Percentiles rank a stretch among this genome's conserved stretches.
Evolutionary conservation across 2,888 invertebrate genomes (phyloP).

Genomic region (Mesochorus sp.): DNA sequence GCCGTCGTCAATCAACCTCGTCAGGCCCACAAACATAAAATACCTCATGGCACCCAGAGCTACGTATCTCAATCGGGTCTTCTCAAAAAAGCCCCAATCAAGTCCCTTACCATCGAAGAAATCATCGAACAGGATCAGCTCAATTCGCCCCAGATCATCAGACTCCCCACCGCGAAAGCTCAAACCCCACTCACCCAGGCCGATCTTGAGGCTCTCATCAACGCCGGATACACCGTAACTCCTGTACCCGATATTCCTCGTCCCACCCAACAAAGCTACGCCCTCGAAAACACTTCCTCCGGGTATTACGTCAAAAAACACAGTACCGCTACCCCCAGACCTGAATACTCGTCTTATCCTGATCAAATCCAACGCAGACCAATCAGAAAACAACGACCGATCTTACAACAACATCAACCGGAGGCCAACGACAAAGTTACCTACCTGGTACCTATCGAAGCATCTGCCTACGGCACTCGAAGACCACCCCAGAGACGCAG

Average conservation of each 20-base stretch:
- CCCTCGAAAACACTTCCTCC: constrained; percentile 69
- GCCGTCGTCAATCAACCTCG: constrained; percentile 74
- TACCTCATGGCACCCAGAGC: constrained; percentile 70
- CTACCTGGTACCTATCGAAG: constrained; percentile 76
- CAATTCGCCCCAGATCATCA: constrained; percentile 69
- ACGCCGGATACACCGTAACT: constrained; percentile 79
- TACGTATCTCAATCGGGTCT: constrained; percentile 78
- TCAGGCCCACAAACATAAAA: constrained; percentile 75
- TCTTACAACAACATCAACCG: constrained; percentile 68
- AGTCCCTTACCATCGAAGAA: constrained; percentile 77
- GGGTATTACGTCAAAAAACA: constrained; percentile 77
- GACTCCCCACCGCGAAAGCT: constrained; percentile 72
- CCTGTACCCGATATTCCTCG: constrained; percentile 74
- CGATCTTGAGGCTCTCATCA: constrained; percentile 76
- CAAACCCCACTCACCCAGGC: constrained; percentile 74
- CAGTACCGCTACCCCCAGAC: constrained; percentile 67
- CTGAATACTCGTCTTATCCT: constrained; percentile 76
- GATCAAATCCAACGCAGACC: constrained; percentile 73
- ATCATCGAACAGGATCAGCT: constrained; percentile 74
- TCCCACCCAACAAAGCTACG: constrained; percentile 70
- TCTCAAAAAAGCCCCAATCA: constrained; percentile 77
- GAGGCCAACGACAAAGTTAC: constrained; percentile 75
- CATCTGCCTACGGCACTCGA: constrained; percentile 72
- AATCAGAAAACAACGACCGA: constrained; percentile 72
- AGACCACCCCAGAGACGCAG: constrained; percentile 63